Evolutionary conservation across 2,797 vertebrate genomes (phyloP).

Genomic region (Cuculus canorus): DNA sequence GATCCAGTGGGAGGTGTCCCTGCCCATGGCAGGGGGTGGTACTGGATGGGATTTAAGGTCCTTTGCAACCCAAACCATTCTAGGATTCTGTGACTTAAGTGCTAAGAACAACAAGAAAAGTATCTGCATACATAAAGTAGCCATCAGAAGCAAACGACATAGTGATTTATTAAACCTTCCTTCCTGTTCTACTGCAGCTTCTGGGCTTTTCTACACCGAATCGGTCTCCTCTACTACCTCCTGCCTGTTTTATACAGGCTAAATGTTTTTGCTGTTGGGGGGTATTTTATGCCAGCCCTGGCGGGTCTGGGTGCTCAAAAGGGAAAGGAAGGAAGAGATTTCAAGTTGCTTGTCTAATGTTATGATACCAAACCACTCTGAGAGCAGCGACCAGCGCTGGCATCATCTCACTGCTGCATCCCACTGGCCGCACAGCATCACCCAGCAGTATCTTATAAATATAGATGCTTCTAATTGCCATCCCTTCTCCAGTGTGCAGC

Average conservation of each 20-base stretch:
- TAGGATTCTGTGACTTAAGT: too few relatives aligned
- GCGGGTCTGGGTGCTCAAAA: background rate
- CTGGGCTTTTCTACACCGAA: background rate
- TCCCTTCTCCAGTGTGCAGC: background rate
- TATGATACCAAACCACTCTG: too few relatives aligned
- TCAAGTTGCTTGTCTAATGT: background rate
- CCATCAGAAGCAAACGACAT: background rate
- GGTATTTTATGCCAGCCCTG: background rate
- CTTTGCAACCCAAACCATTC: too few relatives aligned
- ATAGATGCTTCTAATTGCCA: background rate
- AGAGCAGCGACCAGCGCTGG: background rate
- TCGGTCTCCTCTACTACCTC: background rate
- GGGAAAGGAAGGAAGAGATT: background rate
- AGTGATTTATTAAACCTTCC: background rate
- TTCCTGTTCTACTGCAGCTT: background rate
- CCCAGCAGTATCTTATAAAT: background rate
- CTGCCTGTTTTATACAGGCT: background rate
- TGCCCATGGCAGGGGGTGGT: too few relatives aligned
- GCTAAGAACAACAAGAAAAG: background rate
- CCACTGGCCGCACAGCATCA: fast-evolving
- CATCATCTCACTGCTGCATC: background rate
- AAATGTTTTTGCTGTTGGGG: background rate
- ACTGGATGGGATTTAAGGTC: too few relatives aligned
- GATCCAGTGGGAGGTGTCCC: too few relatives aligned
- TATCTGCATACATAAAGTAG: background rate